Conservation (phyloP, 2,888 invertebrate genomes). For the Ceratothoa steindachneri region DNA sequence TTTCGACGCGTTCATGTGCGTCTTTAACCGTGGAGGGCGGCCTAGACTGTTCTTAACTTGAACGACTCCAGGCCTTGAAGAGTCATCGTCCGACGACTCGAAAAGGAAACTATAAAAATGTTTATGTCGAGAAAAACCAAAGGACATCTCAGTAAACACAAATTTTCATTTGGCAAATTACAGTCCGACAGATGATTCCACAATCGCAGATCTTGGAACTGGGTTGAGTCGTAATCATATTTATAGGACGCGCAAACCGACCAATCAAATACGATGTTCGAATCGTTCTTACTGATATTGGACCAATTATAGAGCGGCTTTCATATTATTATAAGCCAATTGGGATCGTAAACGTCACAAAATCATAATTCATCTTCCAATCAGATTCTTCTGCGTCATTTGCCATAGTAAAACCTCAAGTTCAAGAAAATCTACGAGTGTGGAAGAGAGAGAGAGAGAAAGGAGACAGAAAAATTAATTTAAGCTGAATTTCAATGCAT, state of each 20-base stretch:
- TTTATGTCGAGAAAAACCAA: background rate
- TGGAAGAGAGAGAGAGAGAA: background rate
- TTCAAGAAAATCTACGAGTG: background rate
- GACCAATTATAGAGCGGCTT: background rate
- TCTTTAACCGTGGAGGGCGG: too few relatives aligned
- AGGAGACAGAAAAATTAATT: background rate
- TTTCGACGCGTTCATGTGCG: too few relatives aligned
- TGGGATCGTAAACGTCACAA: background rate
- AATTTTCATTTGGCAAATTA: background rate
- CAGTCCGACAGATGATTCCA: background rate
- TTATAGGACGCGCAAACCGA: background rate
- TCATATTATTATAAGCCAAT: conserved; percentile 11
- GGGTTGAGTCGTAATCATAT: background rate
- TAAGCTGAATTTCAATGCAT: background rate
- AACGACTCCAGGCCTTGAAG: too few relatives aligned
- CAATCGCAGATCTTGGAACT: background rate
- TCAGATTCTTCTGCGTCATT: conserved; percentile 10
- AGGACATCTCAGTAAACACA: background rate
- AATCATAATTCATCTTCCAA: background rate
- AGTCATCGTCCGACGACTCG: too few relatives aligned
- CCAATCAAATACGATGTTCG: background rate
- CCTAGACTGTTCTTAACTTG: too few relatives aligned
- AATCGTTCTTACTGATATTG: background rate
- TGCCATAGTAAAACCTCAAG: background rate
- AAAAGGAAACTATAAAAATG: background rate